A percentile compares a stretch with the other conserved stretches of the same genome.
These are phyloP conservation scores for Podarcis siculus DNA, from an alignment of 2,797 vertebrate genomes.

Conservation along the genomic window DNA sequence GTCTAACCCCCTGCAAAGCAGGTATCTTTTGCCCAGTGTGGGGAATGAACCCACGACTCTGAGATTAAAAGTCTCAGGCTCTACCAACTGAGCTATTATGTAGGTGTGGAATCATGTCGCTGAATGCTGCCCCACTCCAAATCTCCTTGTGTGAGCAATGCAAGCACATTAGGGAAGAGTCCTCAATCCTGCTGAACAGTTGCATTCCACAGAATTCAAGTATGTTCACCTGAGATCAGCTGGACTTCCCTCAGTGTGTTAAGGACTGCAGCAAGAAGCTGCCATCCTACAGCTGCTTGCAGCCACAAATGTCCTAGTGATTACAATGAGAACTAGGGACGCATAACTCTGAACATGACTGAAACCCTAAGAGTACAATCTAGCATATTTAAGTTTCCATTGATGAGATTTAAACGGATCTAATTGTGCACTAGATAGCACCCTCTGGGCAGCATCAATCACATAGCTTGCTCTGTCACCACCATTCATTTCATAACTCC, in stretches of 20 bases:
- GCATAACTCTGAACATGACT: neutral
- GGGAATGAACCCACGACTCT: too few relatives aligned
- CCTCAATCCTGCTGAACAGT: neutral
- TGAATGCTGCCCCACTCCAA: conserved; percentile 30
- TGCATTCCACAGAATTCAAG: neutral
- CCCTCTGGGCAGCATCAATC: neutral
- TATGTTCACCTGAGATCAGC: conserved; percentile 48
- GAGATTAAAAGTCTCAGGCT: too few relatives aligned
- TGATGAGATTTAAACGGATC: neutral
- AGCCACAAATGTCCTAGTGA: neutral
- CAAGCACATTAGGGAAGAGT: neutral
- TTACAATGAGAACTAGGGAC: neutral
- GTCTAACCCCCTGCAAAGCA: too few relatives aligned
- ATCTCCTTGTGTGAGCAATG: neutral
- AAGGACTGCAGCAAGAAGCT: neutral
- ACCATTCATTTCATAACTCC: neutral
- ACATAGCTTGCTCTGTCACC: neutral
- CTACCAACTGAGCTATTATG: neutral
- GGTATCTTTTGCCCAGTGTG: too few relatives aligned
- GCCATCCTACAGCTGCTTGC: neutral
- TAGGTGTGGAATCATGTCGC: conserved; percentile 37
- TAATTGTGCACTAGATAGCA: neutral
- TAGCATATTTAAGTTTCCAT: conserved; percentile 10
- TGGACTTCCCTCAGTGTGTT: neutral
- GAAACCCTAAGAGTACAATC: neutral